Evolutionary conservation across 2,113 vertebrate genomes (phyloP).

Genomic region (Bos taurus): DNA sequence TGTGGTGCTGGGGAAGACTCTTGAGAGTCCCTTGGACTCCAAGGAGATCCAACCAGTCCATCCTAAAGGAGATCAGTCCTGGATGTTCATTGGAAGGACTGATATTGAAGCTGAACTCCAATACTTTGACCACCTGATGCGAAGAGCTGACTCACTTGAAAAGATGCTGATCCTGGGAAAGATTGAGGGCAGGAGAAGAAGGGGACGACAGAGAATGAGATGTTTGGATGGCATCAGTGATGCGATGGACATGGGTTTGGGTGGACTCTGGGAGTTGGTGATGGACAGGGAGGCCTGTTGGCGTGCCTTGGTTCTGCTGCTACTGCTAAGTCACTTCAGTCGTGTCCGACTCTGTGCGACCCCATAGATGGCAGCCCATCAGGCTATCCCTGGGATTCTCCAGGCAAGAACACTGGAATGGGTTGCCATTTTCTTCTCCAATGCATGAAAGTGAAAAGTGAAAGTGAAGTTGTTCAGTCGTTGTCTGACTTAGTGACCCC

Average conservation of each 20-base stretch:
- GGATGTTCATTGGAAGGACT: neutral
- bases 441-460: no score
- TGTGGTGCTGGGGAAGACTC: neutral
- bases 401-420: no score
- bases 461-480: no score
- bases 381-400: no score
- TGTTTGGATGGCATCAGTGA: fast-evolving
- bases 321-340: no score
- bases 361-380: no score
- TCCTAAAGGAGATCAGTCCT: neutral
- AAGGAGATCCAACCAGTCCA: neutral
- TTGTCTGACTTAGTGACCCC: no score
- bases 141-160: neutral
- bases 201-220: neutral
- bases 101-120: neutral
- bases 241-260: neutral
- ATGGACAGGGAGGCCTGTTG: neutral
- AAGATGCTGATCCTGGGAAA: neutral
- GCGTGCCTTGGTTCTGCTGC: fast-evolving
- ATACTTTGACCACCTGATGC: neutral
- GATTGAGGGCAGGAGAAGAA: neutral
- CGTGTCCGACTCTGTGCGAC: no score
- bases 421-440: no score
- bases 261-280: neutral
- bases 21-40: neutral